phyloP scores from a whole-genome alignment of 2,888 invertebrate species.

The Xestobium rufovillosum region DNA sequence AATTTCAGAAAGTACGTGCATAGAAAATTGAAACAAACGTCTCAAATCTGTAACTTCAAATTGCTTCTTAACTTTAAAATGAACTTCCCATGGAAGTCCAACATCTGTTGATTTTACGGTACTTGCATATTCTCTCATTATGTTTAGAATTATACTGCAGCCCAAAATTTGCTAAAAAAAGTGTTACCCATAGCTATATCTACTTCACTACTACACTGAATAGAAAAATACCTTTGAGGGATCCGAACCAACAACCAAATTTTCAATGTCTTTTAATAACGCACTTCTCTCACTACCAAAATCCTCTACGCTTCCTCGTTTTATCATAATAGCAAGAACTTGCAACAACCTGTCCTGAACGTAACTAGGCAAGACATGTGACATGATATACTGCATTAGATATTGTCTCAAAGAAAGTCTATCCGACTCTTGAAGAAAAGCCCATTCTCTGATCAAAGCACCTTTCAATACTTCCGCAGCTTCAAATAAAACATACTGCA shows the following conservation, averaged over 20 bases:
- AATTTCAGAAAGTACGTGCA: constrained; percentile 55
- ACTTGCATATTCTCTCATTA: constrained; percentile 84
- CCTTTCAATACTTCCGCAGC: constrained; percentile 75
- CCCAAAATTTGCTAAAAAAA: constrained; percentile 67
- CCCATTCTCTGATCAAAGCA: constrained; percentile 80
- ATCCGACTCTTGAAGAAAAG: constrained; percentile 58
- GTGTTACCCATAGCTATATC: constrained; percentile 9
- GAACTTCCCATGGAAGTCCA: constrained; percentile 81
- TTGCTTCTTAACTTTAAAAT: constrained; percentile 73
- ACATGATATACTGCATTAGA: constrained; percentile 68
- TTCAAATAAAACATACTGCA: constrained; percentile 82
- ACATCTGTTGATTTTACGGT: constrained; percentile 80
- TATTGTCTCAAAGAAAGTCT: constrained; percentile 67
- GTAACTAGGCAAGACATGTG: constrained; percentile 63
- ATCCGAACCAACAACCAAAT: constrained; percentile 63
- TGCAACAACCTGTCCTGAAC: constrained; percentile 66
- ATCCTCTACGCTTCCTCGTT: constrained; percentile 73
- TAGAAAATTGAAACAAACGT: constrained; percentile 67
- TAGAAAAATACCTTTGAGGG: constrained; percentile 48
- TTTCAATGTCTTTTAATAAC: constrained; percentile 66
- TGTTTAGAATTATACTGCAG: constrained; percentile 71
- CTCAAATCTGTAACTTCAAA: constrained; percentile 78
- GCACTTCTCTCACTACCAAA: constrained; percentile 59
- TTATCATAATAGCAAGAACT: constrained; percentile 81
- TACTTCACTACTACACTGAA: neutral